Percentiles rank a stretch among this genome's conserved stretches.
phyloP scores from a whole-genome alignment of 1,140 invertebrate species.

The Nephotettix cincticeps region DNA sequence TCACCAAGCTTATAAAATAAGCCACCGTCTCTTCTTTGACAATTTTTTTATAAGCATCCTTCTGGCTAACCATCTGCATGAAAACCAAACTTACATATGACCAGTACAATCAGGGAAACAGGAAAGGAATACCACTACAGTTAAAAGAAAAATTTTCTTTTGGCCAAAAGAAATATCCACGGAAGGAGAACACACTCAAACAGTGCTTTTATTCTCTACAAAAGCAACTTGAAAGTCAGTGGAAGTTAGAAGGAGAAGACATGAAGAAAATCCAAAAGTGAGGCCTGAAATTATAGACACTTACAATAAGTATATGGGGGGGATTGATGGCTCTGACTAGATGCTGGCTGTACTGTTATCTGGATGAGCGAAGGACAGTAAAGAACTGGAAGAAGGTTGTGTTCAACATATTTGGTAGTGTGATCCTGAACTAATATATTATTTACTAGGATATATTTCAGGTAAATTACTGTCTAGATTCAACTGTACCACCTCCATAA shows the following conservation, averaged over 20 bases:
- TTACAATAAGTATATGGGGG: conserved; percentile 36
- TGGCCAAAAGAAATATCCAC: conserved; percentile 15
- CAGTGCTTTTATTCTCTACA: conserved; percentile 4
- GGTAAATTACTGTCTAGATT: too few relatives aligned
- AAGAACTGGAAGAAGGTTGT: too few relatives aligned
- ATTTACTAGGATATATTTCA: too few relatives aligned
- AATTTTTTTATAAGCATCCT: conserved; percentile 28
- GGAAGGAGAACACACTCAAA: not conserved
- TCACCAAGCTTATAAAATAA: conserved; percentile 40
- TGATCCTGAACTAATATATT: too few relatives aligned
- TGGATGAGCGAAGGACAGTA: conserved; percentile 32
- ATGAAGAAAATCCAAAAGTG: not conserved
- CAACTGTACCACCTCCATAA: too few relatives aligned
- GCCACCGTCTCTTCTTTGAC: conserved; percentile 39
- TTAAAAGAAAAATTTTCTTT: conserved; percentile 18
- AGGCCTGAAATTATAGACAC: conserved; percentile 13
- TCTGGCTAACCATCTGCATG: conserved; percentile 5
- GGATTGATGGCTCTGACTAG: conserved; percentile 34
- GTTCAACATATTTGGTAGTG: too few relatives aligned
- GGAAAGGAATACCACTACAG: conserved; percentile 19
- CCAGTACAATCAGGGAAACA: conserved; percentile 5
- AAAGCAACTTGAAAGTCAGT: not conserved
- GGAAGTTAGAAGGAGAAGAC: not conserved
- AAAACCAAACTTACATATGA: not conserved
- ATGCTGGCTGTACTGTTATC: conserved; percentile 38